Conservation (phyloP, 2,797 vertebrate genomes). For the Pseudochromis fuscus region DNA sequence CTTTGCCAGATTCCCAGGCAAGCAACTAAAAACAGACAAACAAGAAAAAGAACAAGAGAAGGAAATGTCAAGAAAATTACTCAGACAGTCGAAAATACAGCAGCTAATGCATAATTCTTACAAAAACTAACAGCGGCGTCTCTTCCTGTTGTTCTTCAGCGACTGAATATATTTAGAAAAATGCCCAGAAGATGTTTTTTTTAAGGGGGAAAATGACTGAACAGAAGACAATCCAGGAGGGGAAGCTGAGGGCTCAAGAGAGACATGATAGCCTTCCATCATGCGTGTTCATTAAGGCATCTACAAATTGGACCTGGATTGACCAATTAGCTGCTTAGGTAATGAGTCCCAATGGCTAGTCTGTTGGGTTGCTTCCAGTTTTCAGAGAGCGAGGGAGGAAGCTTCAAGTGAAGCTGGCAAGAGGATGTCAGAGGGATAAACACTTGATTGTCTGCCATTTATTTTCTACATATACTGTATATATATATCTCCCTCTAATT, state of each 20-base stretch:
- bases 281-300: slow-evolving; percentile 39
- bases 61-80: slow-evolving; percentile 9
- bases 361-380: slow-evolving; percentile 39
- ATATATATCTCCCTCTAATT: background rate
- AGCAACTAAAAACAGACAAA: slow-evolving; percentile 85
- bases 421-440: slow-evolving; percentile 27
- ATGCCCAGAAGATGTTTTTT: slow-evolving; percentile 61
- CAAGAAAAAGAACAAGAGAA: background rate
- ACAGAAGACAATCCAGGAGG: slow-evolving; percentile 25
- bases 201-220: slow-evolving; percentile 32
- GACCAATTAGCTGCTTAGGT: slow-evolving; percentile 63
- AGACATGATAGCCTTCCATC: slow-evolving; percentile 42
- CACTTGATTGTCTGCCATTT: slow-evolving; percentile 22
- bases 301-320: slow-evolving; percentile 46
- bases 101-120: slow-evolving; percentile 15
- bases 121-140: slow-evolving; percentile 30
- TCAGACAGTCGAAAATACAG: slow-evolving; percentile 24
- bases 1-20: slow-evolving; percentile 92
- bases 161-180: slow-evolving; percentile 59
- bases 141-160: slow-evolving; percentile 18
- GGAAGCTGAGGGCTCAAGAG: slow-evolving; percentile 33
- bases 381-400: slow-evolving; percentile 6
- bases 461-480: background rate
- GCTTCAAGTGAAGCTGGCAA: slow-evolving; percentile 46
- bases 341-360: slow-evolving; percentile 58